phyloP scores from a whole-genome alignment of 2,797 vertebrate species.

The Mustela erminea region DNA sequence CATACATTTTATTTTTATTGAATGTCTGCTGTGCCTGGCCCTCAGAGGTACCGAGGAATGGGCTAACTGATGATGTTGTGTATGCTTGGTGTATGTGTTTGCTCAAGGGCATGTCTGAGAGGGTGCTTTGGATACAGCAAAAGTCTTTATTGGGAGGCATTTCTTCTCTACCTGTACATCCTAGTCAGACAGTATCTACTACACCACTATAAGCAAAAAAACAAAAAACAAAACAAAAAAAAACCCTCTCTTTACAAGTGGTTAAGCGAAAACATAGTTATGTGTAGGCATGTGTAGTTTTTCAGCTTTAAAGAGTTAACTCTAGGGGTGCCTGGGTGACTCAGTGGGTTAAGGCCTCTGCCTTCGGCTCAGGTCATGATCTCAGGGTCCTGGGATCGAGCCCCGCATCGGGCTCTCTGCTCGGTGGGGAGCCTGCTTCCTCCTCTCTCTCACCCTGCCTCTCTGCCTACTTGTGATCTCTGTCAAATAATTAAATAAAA shows the following conservation, averaged over 20 bases:
- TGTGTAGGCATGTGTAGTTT: neutral
- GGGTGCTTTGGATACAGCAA: neutral
- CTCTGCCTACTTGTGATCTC: too few species aligned
- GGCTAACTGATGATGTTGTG: neutral
- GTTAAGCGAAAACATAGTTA: slow-evolving; percentile 24
- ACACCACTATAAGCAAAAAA: neutral
- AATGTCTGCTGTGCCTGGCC: neutral
- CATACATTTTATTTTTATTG: neutral
- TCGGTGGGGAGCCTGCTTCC: too few species aligned
- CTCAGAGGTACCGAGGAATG: neutral
- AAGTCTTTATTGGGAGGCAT: neutral
- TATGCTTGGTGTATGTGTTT: neutral
- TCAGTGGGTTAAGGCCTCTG: too few species aligned
- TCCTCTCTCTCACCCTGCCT: too few species aligned
- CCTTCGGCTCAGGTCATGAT: too few species aligned
- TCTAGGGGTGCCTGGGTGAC: too few species aligned
- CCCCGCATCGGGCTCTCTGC: too few species aligned
- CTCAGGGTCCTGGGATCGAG: too few species aligned
- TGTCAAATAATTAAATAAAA: too few species aligned
- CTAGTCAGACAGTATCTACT: neutral
- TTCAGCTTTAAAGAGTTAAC: slow-evolving; percentile 2
- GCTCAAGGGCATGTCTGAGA: neutral
- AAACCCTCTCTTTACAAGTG: neutral
- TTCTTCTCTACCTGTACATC: neutral
- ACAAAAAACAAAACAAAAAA: too few species aligned